These are phyloP conservation scores for Hyperoplus lanceolatus DNA, from an alignment of 2,797 vertebrate species.

Conservation along the genomic window DNA sequence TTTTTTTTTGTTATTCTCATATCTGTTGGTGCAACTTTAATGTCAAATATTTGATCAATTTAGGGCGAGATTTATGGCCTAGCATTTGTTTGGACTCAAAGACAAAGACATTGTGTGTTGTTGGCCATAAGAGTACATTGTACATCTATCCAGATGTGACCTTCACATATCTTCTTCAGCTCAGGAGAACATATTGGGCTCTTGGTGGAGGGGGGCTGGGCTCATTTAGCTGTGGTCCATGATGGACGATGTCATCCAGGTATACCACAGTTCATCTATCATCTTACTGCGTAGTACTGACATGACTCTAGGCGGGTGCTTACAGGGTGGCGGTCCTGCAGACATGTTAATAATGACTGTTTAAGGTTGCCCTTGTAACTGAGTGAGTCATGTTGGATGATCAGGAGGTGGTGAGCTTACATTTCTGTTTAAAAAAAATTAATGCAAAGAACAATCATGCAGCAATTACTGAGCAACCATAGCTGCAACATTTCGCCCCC, in stretches of 20 bases:
- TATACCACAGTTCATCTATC: slow-evolving; percentile 42
- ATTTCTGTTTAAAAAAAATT: background rate
- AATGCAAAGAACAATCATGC: no score
- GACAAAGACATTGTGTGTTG: background rate
- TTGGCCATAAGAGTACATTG: background rate
- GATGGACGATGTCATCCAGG: slow-evolving; percentile 47
- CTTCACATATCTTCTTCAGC: slow-evolving; percentile 38
- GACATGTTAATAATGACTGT: slow-evolving; percentile 26
- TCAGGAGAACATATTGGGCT: background rate
- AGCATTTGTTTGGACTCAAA: background rate
- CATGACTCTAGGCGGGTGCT: slow-evolving; percentile 29
- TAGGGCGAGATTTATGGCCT: background rate
- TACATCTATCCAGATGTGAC: slow-evolving; percentile 17
- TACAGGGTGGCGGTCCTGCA: slow-evolving; percentile 18
- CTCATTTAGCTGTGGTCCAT: slow-evolving; percentile 14
- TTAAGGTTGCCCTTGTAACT: slow-evolving; percentile 13
- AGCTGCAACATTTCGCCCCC: background rate
- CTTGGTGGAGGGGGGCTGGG: background rate
- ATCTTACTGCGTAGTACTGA: slow-evolving; percentile 38
- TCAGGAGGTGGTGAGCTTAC: background rate
- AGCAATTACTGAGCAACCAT: background rate
- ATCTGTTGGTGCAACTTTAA: slow-evolving; percentile 11
- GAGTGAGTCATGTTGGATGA: background rate
- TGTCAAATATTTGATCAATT: background rate
- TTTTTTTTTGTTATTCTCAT: background rate